These are phyloP conservation scores for Leptopilina syphax DNA, from an alignment of 2,888 invertebrate genomes.

Conservation along the genomic window DNA sequence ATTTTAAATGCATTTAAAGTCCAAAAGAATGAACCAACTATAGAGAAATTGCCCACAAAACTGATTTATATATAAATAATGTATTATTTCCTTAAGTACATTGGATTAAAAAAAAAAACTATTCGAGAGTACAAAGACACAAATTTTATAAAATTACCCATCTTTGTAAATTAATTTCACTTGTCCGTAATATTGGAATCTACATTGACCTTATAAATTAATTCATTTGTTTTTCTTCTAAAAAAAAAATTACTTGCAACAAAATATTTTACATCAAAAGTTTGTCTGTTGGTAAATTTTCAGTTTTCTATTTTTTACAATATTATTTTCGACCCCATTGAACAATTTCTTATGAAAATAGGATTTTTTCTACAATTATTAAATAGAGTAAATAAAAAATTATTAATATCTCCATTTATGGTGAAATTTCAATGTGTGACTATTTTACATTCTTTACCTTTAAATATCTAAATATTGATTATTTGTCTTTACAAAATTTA, in stretches of 20 bases:
- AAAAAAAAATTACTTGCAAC: slow-evolving; percentile 62
- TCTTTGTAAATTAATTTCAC: not conserved
- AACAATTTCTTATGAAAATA: no score
- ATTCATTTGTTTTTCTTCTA: slow-evolving; percentile 37
- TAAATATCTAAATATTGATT: slow-evolving; percentile 34
- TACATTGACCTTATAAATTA: not conserved
- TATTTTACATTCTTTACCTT: slow-evolving; percentile 15
- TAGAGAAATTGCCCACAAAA: not conserved
- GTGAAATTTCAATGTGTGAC: not conserved
- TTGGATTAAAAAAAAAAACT: not conserved
- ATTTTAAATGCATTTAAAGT: not conserved
- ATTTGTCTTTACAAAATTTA: not conserved
- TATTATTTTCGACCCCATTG: not conserved
- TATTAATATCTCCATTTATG: not conserved
- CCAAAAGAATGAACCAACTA: not conserved
- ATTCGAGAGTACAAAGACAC: not conserved
- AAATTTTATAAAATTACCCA: not conserved
- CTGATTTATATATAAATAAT: not conserved
- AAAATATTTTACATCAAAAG: slow-evolving; percentile 62
- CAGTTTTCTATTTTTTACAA: slow-evolving; percentile 8
- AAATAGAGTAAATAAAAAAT: not conserved
- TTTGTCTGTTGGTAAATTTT: slow-evolving; percentile 48
- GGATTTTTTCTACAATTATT: not conserved
- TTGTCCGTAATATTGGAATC: not conserved
- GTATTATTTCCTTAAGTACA: slow-evolving; percentile 35